A percentile compares a stretch with the other conserved stretches of the same genome.
Evolutionary conservation across 2,888 invertebrate species (phyloP).

Genomic region (Tribolium freemani): DNA sequence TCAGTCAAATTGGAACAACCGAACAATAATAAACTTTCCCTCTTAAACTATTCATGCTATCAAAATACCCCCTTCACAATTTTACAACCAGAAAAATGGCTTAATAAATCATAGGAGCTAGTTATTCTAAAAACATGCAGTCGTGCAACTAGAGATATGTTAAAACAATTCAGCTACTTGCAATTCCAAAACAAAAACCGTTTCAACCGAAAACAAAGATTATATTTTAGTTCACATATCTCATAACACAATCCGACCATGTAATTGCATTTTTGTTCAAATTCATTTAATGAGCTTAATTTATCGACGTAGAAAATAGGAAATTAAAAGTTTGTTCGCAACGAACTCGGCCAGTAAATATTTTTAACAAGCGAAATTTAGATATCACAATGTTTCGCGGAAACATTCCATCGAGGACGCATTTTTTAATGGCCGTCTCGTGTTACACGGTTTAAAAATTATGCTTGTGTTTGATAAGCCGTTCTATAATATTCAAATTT

Average conservation of each 20-base stretch:
- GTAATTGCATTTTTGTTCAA: not conserved
- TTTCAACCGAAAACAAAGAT: not conserved
- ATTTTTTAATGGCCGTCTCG: slow-evolving; percentile 3
- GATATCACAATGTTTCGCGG: not conserved
- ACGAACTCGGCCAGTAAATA: not conserved
- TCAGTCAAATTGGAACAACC: not conserved
- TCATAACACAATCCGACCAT: not conserved
- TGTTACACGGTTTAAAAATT: slow-evolving; percentile 9
- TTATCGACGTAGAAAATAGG: slow-evolving; percentile 17
- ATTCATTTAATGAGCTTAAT: slow-evolving; percentile 2
- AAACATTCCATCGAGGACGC: not conserved
- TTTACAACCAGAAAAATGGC: not conserved
- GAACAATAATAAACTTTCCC: not conserved
- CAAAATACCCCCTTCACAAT: not conserved
- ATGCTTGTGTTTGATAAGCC: slow-evolving; percentile 9
- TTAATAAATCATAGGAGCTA: not conserved
- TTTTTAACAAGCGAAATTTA: slow-evolving; percentile 19
- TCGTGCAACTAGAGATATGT: not conserved
- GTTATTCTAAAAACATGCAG: not conserved
- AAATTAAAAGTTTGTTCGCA: slow-evolving; percentile 28
- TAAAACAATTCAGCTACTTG: not conserved
- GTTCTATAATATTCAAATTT: slow-evolving; percentile 14
- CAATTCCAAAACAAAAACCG: not conserved
- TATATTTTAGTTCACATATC: not conserved
- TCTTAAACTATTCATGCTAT: not conserved